Conservation (phyloP, 2,888 invertebrate species). For the Coenonympha glycerion region DNA sequence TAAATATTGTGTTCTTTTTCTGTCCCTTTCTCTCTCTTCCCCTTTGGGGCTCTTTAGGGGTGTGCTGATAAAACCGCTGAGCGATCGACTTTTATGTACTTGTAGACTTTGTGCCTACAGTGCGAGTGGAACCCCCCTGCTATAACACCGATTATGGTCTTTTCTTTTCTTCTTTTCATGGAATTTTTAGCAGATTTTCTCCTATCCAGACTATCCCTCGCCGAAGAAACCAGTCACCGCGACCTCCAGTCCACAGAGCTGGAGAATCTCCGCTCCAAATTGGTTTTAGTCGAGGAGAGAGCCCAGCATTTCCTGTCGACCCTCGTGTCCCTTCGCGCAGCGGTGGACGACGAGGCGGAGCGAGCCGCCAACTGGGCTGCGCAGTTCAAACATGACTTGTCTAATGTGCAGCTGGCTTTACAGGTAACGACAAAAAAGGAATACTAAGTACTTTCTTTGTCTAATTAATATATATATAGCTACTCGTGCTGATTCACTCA, state of each 20-base stretch:
- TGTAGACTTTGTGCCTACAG: too few relatives aligned
- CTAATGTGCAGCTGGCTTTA: conserved; percentile 66
- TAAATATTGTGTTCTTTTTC: too few relatives aligned
- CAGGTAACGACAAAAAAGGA: conserved; percentile 56
- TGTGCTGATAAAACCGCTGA: too few relatives aligned
- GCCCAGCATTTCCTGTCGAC: conserved; percentile 63
- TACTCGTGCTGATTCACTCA: too few relatives aligned
- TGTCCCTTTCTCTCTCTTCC: too few relatives aligned
- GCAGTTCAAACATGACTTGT: conserved; percentile 72
- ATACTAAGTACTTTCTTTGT: not conserved
- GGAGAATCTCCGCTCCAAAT: conserved; percentile 57
- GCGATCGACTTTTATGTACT: too few relatives aligned
- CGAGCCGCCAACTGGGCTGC: conserved; percentile 67
- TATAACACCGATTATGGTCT: too few relatives aligned
- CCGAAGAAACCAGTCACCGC: conserved; percentile 53
- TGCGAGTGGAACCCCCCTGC: too few relatives aligned
- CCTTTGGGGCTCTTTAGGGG: too few relatives aligned
- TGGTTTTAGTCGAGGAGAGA: conserved; percentile 61
- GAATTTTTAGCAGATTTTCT: too few relatives aligned
- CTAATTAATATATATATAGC: too few relatives aligned
- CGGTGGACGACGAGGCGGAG: conserved; percentile 70
- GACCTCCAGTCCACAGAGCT: conserved; percentile 59
- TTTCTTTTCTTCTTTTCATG: too few relatives aligned
- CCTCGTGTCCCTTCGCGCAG: conserved; percentile 61
- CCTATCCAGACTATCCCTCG: conserved; percentile 46